These are phyloP conservation scores for Prorops nasuta DNA, from an alignment of 1,140 invertebrate species.

Conservation along the genomic window DNA sequence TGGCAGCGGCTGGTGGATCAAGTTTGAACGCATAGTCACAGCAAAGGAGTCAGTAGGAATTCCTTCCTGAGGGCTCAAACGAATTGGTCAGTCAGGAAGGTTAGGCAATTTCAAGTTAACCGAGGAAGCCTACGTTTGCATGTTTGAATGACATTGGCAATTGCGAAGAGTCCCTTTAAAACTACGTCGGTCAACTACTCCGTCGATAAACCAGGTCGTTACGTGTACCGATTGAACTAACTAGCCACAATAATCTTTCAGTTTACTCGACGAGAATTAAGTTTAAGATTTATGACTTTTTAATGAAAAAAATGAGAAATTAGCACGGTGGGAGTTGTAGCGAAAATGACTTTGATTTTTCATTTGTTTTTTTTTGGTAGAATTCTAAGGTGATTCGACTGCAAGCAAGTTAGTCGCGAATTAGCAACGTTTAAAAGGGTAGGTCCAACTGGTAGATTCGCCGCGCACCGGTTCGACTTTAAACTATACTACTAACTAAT, in stretches of 20 bases:
- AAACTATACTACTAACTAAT: constrained; percentile 55
- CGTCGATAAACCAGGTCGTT: constrained; percentile 36
- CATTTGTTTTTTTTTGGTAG: too few species aligned
- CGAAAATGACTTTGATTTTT: neutral
- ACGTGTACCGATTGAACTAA: too few species aligned
- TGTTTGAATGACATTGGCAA: constrained; percentile 34
- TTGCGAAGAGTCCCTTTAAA: constrained; percentile 29
- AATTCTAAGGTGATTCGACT: constrained; percentile 10
- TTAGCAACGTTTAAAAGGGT: constrained; percentile 43
- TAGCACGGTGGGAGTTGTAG: neutral
- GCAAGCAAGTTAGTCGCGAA: constrained; percentile 40
- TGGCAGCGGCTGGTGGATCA: constrained; percentile 46
- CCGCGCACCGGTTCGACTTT: too few species aligned
- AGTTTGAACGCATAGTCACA: too few species aligned
- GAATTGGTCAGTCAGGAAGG: too few species aligned
- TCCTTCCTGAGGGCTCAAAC: too few species aligned
- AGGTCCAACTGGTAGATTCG: constrained; percentile 26
- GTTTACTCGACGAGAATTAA: too few species aligned
- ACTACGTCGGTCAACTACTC: constrained; percentile 26
- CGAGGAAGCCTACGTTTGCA: too few species aligned
- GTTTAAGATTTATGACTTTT: too few species aligned
- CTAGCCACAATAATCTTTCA: too few species aligned
- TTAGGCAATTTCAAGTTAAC: too few species aligned
- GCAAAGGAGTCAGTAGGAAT: too few species aligned
- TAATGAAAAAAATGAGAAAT: neutral